These are phyloP conservation scores for Anthopleura xanthogrammica DNA, from an alignment of 92 coral and sea anemone species.

Conservation along the genomic window DNA sequence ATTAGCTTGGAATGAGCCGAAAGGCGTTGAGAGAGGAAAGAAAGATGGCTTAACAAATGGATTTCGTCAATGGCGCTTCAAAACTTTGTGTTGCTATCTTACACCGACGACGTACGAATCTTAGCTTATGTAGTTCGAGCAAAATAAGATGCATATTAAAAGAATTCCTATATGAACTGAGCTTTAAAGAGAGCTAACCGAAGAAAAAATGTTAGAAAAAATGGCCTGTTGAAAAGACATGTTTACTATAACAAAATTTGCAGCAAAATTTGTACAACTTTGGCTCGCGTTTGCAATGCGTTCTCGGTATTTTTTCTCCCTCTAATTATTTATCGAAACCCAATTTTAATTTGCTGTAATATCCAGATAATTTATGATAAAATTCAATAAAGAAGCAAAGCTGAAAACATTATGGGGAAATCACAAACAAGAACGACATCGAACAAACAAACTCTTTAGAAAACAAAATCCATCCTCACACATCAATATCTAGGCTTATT, in stretches of 20 bases:
- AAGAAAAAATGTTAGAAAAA: too few relatives aligned
- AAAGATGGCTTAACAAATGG: not conserved
- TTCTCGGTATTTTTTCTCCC: too few relatives aligned
- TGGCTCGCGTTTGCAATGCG: too few relatives aligned
- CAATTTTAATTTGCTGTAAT: not conserved
- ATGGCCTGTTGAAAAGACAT: too few relatives aligned
- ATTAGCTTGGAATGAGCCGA: not conserved
- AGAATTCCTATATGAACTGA: too few relatives aligned
- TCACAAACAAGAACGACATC: not conserved
- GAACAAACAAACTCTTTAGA: not conserved
- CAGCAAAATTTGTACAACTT: too few relatives aligned
- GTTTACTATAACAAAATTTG: too few relatives aligned
- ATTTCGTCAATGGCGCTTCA: not conserved
- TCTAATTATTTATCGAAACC: too few relatives aligned
- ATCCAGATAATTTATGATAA: not conserved
- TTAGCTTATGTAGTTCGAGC: too few relatives aligned
- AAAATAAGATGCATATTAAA: too few relatives aligned
- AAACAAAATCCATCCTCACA: not conserved
- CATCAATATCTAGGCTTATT: not conserved
- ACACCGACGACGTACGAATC: not conserved
- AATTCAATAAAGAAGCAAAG: not conserved
- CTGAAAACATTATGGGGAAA: not conserved
- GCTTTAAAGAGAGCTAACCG: too few relatives aligned
- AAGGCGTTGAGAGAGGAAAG: conserved; percentile 15
- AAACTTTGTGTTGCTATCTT: not conserved